Evolutionary conservation across 1,140 invertebrate genomes (phyloP), one percentile per base, ranked within the genome.

Genomic region (Choristoneura fumiferana): DNA sequence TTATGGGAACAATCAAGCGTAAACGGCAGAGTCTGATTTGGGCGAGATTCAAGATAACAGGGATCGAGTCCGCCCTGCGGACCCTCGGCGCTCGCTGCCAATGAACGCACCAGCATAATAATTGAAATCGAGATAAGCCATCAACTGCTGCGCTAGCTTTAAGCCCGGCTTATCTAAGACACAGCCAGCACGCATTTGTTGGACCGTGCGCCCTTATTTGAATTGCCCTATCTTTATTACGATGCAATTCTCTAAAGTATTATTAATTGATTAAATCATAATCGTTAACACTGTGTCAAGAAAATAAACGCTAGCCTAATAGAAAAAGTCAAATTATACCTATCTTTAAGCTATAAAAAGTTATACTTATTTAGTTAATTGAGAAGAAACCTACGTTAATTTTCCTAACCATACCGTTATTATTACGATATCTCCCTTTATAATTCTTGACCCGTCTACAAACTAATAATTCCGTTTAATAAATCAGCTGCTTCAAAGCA

Each of bases 41-140:
- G 76, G 69, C 58, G 74, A 87, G 81, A 83, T 83, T 78, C 72
- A 33, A 76, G 80, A 87, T 87, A 87, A 77, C 67, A 73, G 63
- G 65, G 58, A 70, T 73, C 71, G 78, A 76, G 71, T 74, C 74
- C 78, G 77, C 71, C 78, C 78, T 56, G 52, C 69, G 54, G 54
- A 22, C 17, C 22, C 38, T 64, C 69, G 64, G 62, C 59, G 65
- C 68, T 59, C 62, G 58, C 67, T 63, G 63, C 82, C 82, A 85
- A 83, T 84, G 84, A 77, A 83, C 78, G 71, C 73, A 78, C 60
- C 73, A 84, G 78, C 72, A 71, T 81, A 76, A 87, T 87, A 87
- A 87, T 87, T 87, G 84, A 85, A 87, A 87, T 84, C 81, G 76
- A 84, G 82, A 87, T 87, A 87, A 85, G 76, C 72, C 81, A 76